A percentile compares a stretch with the other conserved stretches of the same genome.
Conservation (phyloP, 1,140 invertebrate species). For the Leptopilina boulardi region DNA sequence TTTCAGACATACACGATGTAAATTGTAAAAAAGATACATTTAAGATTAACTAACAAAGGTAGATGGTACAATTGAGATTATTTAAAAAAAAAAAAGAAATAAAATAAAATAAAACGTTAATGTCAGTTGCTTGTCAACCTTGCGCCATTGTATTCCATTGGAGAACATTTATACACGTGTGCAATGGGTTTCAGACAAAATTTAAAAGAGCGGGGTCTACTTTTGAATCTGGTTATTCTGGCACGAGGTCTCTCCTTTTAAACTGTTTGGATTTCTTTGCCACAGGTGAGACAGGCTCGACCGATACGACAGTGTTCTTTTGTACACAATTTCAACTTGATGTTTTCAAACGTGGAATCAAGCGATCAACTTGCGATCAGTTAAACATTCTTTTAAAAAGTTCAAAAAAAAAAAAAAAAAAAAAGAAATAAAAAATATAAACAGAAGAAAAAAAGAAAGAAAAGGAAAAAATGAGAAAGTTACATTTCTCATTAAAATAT, state of each 20-base stretch:
- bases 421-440: no score
- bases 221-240: neutral
- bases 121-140: constrained; percentile 5
- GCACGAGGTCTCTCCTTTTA: constrained; percentile 45
- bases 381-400: constrained; percentile 11
- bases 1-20: neutral
- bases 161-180: neutral
- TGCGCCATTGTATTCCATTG: neutral
- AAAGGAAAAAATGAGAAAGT: constrained; percentile 36
- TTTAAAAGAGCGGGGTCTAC: constrained; percentile 20
- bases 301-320: constrained; percentile 41
- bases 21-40: neutral
- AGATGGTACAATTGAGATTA: neutral
- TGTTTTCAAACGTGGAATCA: constrained; percentile 55
- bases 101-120: neutral
- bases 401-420: constrained; percentile 27
- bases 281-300: constrained; percentile 48
- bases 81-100: neutral
- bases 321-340: constrained; percentile 50
- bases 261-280: constrained; percentile 47
- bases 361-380: constrained; percentile 30
- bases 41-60: neutral
- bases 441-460: constrained; percentile 14
- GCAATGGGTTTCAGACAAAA: neutral
- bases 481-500: constrained; percentile 13